phyloP scores from a whole-genome alignment of 2,888 invertebrate genomes.

The Lasius fuliginosus region DNA sequence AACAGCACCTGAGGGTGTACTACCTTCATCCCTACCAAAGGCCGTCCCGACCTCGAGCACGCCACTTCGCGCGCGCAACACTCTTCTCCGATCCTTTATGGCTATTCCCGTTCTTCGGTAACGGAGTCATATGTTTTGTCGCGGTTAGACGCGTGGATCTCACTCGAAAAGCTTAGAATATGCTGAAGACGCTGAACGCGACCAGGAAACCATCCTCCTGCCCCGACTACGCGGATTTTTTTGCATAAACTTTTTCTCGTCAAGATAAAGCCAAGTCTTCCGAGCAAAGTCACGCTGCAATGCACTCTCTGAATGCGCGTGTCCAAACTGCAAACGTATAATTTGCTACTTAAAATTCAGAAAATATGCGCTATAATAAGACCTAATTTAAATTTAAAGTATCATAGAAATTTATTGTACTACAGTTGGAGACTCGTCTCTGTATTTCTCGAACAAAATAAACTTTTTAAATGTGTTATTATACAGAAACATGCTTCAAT shows the following conservation, averaged over 20 bases:
- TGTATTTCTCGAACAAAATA: background rate
- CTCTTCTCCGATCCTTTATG: slow-evolving; percentile 74
- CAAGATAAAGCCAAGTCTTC: background rate
- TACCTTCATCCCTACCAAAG: slow-evolving; percentile 66
- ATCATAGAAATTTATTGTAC: background rate
- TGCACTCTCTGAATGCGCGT: no score
- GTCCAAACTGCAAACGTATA: background rate
- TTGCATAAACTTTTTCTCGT: background rate
- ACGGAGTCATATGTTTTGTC: background rate
- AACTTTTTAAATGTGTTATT: background rate
- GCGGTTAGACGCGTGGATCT: background rate
- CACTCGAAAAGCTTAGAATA: background rate
- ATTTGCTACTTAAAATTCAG: background rate
- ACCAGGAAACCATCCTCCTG: slow-evolving; percentile 25
- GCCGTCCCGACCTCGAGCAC: slow-evolving; percentile 41
- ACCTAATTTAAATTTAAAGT: background rate
- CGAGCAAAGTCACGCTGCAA: background rate
- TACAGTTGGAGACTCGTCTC: background rate
- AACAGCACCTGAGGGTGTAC: slow-evolving; percentile 85
- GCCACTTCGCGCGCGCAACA: slow-evolving; percentile 57
- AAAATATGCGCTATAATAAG: background rate
- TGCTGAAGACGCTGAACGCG: background rate
- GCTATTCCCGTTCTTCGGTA: slow-evolving; percentile 62
- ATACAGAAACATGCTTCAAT: background rate
- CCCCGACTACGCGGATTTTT: slow-evolving; percentile 58